Percentiles rank a stretch among this genome's conserved stretches.
These are phyloP conservation scores for Albula goreensis DNA, from an alignment of 2,113 vertebrate species.

Conservation along the genomic window DNA sequence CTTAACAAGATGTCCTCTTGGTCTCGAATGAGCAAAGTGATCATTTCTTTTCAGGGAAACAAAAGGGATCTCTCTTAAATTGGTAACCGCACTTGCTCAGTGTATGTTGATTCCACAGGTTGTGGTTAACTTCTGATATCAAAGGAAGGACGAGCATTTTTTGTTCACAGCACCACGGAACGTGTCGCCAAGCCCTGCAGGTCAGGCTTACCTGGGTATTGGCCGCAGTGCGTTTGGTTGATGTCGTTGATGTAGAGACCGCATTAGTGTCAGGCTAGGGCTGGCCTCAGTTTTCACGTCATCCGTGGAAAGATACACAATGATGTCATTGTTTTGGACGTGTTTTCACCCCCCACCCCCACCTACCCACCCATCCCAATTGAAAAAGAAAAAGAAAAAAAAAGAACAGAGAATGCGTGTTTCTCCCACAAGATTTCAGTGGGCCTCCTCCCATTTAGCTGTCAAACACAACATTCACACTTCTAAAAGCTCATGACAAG, in stretches of 20 bases:
- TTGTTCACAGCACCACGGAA: neutral
- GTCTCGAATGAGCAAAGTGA: neutral
- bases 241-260: neutral
- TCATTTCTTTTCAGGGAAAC: neutral
- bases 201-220: no score
- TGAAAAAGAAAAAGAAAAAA: neutral
- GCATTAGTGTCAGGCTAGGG: neutral
- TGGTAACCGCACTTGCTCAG: neutral
- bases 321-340: neutral
- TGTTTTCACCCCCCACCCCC: no score
- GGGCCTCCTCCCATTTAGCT: neutral
- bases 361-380: no score
- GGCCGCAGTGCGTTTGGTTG: no score
- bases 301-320: neutral
- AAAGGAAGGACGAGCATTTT: neutral
- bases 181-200: neutral
- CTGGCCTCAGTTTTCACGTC: neutral
- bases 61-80: neutral
- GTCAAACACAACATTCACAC: conserved; percentile 13
- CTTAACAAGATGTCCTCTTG: no score
- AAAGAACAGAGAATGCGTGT: neutral
- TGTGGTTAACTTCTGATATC: neutral
- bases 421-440: neutral
- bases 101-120: neutral
- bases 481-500: conserved; percentile 18